These are phyloP conservation scores for Porites lutea DNA, from an alignment of 64 coral and sea anemone genomes.

Conservation along the genomic window DNA sequence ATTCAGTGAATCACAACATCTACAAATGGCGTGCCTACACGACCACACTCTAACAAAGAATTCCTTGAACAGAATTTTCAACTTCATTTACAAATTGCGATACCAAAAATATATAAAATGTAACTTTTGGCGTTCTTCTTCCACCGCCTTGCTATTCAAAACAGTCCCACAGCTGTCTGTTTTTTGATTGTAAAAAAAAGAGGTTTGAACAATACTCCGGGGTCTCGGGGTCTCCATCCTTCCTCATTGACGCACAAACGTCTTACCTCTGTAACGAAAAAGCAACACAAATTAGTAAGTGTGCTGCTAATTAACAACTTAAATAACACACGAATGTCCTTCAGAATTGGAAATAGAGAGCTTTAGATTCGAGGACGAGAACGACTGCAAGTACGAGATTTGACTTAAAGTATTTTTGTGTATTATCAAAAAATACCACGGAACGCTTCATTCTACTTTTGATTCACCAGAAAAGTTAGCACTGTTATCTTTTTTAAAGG, in stretches of 20 bases:
- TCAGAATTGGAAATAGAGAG: not conserved
- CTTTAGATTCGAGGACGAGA: no score
- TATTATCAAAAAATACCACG: no score
- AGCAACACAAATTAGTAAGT: not conserved
- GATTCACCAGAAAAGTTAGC: no score
- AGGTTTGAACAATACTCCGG: not conserved
- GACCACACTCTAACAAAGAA: not conserved
- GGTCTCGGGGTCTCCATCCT: not conserved
- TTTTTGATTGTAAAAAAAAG: no score
- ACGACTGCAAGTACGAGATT: no score
- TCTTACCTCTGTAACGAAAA: constrained; percentile 84
- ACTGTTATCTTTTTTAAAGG: no score
- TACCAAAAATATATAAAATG: constrained; percentile 36
- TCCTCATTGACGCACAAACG: constrained; percentile 86
- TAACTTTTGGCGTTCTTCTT: not conserved
- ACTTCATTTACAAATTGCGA: not conserved
- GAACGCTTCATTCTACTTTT: no score
- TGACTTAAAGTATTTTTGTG: no score
- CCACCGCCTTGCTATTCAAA: not conserved
- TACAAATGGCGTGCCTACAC: not conserved
- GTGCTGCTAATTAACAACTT: not conserved
- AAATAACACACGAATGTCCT: not conserved
- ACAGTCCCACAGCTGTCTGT: not conserved
- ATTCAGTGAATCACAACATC: not conserved
- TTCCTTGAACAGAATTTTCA: constrained; percentile 1